Conservation (phyloP, 2,888 invertebrate genomes). For the Adelphocoris suturalis region DNA sequence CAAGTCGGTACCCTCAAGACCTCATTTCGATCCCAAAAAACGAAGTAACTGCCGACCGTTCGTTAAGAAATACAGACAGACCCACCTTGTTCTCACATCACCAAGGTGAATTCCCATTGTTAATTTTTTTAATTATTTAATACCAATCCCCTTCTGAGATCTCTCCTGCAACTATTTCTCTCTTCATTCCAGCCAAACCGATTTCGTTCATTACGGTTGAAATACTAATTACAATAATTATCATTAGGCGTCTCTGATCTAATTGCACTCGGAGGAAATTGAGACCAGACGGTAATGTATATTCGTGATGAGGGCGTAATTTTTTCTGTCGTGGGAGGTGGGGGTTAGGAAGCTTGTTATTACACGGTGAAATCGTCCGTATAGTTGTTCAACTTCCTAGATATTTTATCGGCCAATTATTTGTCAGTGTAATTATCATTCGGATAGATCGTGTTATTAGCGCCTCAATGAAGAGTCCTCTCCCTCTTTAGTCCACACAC, state of each 20-base stretch:
- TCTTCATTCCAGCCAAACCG: neutral
- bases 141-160: slow-evolving; percentile 18
- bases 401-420: slow-evolving; percentile 60
- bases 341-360: slow-evolving; percentile 44
- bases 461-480: slow-evolving; percentile 9
- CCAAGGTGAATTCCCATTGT: slow-evolving; percentile 65
- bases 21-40: slow-evolving; percentile 40
- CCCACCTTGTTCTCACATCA: slow-evolving; percentile 24
- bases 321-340: slow-evolving; percentile 27
- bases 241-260: slow-evolving; percentile 59
- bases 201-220: slow-evolving; percentile 39
- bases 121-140: slow-evolving; percentile 49
- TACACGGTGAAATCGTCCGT: slow-evolving; percentile 63
- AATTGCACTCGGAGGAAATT: slow-evolving; percentile 62
- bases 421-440: slow-evolving; percentile 45
- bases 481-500: neutral
- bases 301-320: slow-evolving; percentile 55
- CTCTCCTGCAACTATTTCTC: neutral
- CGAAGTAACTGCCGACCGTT: slow-evolving; percentile 15
- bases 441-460: slow-evolving; percentile 54
- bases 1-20: neutral
- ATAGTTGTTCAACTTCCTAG: slow-evolving; percentile 59
- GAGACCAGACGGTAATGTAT: slow-evolving; percentile 52
- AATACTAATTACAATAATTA: slow-evolving; percentile 61
- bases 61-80: neutral